Conservation (phyloP, 2,797 vertebrate species). For the Etheostoma perlongum region DNA sequence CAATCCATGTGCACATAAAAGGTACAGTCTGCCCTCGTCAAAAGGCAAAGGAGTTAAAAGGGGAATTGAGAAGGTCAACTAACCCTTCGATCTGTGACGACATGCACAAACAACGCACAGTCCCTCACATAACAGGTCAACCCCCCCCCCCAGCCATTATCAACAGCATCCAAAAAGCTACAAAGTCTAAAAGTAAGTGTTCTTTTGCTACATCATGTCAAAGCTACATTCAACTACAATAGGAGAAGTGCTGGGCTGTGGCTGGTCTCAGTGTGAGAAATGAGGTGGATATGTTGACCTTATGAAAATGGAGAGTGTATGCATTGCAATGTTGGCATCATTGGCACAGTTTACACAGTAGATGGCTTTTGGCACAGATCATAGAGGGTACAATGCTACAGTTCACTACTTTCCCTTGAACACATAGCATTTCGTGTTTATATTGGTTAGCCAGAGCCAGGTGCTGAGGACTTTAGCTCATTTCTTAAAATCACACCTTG, state of each 20-base stretch:
- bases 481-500: conserved; percentile 49
- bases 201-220: conserved; percentile 88
- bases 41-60: conserved; percentile 70
- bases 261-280: conserved; percentile 85
- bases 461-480: conserved; percentile 39
- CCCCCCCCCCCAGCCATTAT: conserved; percentile 60
- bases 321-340: conserved; percentile 59
- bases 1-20: conserved; percentile 79
- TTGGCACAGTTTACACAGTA: conserved; percentile 73
- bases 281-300: conserved; percentile 63
- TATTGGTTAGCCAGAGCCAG: conserved; percentile 56
- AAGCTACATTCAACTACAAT: conserved; percentile 89
- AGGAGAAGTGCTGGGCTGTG: conserved; percentile 86
- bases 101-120: conserved; percentile 85
- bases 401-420: conserved; percentile 51
- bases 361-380: conserved; percentile 76
- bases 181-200: conserved; percentile 84
- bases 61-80: conserved; percentile 76
- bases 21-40: conserved; percentile 68
- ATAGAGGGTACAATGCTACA: conserved; percentile 54
- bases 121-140: conserved; percentile 75
- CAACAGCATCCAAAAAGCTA: conserved; percentile 85
- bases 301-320: conserved; percentile 53
- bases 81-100: conserved; percentile 85
- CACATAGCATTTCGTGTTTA: conserved; percentile 51